Base-by-base conservation (phyloP, 2,113 vertebrate species). In the Gambusia affinis region DNA sequence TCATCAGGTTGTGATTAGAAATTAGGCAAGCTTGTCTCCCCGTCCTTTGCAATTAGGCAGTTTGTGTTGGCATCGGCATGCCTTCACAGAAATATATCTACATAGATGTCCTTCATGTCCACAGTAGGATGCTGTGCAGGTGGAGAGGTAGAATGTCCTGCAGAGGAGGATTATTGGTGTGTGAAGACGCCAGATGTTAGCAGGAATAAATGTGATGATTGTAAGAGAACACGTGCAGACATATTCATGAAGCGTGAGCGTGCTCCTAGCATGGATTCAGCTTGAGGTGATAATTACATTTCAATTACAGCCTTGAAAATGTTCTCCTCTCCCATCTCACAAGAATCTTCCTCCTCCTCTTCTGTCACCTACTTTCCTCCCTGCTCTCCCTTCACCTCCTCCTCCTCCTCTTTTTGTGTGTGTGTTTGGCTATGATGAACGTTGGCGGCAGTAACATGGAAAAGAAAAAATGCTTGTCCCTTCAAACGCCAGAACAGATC, bases 241-340 rank as follows among this genome's bases (percentile, higher is more conserved):
- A 44, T 85, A 42, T 77, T 57, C 68, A 22, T 77, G 24, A 3
- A 33, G 29, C 30, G 54, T 79, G 85, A 51, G 24, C 24, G 75
- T 31, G 70, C 29, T 75, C 72, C 72, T 78, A 70, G 80, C 73
- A 44, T 76, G 75, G 70, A 77, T 78, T 92, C 90, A 90, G 86
- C 86, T 89, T 89, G 88, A 92, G 89, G 92, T 92, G 92, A 93
- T 92, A 92, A 93, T 93, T 93, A 92, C 91, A 91, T 92, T 93
- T 93, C 91, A 92, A 93, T 93, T 93, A 93, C 90, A 91, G 88
- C 79, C 67, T 73, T 83, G 83, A 80, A 87, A 79, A 80, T 65
- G 73, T 70, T 87, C 83, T 85, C 87, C 86, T 88, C 85, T 81
- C 27, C 79, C 47, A 75, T 87, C 75, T 87, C 85, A 76, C 37